Evolutionary conservation across 2,113 vertebrate genomes (phyloP).

Genomic region (sheep (Ovis aries)): ARS-UI_Ramb_v3.0 NC_056072.1:44692501-44693000

Average conservation of each 20-base stretch:
- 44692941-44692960: not conserved
- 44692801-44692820: not conserved
- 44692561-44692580: not conserved
- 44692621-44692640: not conserved
- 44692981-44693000: not conserved
- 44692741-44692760: not conserved
- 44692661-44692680: not conserved
- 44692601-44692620: not conserved
- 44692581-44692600: not conserved
- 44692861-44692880: not conserved
- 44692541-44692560: not conserved
- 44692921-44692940: not conserved
- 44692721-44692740: not conserved
- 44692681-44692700: not conserved
- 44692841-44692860: not conserved
- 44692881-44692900: not conserved
- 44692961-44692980: not conserved
- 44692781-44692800: not conserved
- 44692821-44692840: not conserved
- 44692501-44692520: not conserved
- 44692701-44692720: not conserved
- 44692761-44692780: constrained; percentile 3
- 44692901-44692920: not conserved
- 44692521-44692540: not conserved
- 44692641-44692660: not conserved